A percentile compares a stretch with the other conserved stretches of the same genome.
Evolutionary conservation across 1,140 invertebrate species (phyloP).

Genomic region (Tetranychus cinnabarinus): DNA sequence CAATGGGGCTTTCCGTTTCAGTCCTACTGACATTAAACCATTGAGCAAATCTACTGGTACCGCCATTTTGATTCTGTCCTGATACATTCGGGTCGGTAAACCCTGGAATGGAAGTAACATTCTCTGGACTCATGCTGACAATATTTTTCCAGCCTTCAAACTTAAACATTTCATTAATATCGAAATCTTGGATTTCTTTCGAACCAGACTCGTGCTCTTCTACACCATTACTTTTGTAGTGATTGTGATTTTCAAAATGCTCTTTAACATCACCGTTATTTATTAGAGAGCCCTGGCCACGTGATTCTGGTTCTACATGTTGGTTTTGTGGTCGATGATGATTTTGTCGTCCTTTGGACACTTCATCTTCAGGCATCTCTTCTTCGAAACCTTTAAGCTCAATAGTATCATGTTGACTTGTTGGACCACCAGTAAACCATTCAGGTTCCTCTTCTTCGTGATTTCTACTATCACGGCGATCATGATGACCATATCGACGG

Average conservation of each 20-base stretch:
- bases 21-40: neutral
- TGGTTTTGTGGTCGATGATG: neutral
- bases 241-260: neutral
- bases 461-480: neutral
- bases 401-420: conserved; percentile 72
- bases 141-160: neutral
- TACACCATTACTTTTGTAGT: neutral
- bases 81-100: neutral
- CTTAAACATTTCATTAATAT: neutral
- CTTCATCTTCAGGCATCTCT: neutral
- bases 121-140: neutral
- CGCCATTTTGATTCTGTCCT: neutral
- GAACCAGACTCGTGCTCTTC: neutral
- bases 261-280: neutral
- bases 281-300: neutral
- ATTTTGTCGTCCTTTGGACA: neutral
- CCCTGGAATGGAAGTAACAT: neutral
- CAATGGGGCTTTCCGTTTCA: neutral
- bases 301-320: neutral
- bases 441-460: conserved; percentile 25
- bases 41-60: neutral
- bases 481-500: neutral
- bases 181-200: neutral
- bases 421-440: conserved; percentile 58
- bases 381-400: conserved; percentile 75